Percentiles rank a stretch among this genome's conserved stretches.
phyloP scores from a whole-genome alignment of 2,797 vertebrate species.

The Gambelia wislizenii region DNA sequence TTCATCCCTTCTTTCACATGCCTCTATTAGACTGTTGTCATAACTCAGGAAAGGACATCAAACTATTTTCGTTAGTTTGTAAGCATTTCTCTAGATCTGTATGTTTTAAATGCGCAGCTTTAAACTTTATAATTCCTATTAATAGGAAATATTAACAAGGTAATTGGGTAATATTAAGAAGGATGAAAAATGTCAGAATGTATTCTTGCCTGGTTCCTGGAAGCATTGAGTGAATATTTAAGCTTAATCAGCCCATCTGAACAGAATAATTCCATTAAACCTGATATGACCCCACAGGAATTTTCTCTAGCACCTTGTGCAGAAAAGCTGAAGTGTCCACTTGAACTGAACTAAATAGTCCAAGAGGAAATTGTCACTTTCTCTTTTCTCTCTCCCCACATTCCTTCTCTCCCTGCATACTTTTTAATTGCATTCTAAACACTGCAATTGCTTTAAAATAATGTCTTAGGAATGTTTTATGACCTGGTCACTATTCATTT shows the following conservation, averaged over 20 bases:
- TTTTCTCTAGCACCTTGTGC: not conserved
- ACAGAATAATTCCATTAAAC: constrained; percentile 5
- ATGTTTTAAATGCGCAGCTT: not conserved
- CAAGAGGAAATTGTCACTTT: not conserved
- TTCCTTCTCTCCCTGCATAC: not conserved
- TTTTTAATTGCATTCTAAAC: not conserved
- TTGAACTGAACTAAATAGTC: not conserved
- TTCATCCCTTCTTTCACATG: not conserved
- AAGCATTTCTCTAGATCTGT: not conserved
- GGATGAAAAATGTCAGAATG: not conserved
- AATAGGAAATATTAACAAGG: not conserved
- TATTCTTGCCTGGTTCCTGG: not conserved
- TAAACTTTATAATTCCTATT: not conserved
- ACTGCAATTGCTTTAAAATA: not conserved
- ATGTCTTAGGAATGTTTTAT: not conserved
- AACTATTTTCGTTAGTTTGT: not conserved
- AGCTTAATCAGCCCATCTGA: not conserved
- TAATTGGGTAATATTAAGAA: not conserved
- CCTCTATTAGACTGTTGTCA: not conserved
- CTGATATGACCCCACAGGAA: not conserved
- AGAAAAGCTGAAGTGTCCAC: not conserved
- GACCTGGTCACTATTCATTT: constrained; percentile 1
- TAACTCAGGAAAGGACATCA: not conserved
- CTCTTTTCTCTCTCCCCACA: too few relatives aligned
- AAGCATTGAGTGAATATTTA: constrained; percentile 1